Base-by-base conservation (phyloP, 2,888 invertebrate species). In the Dasysyrphus tricinctus region DNA sequence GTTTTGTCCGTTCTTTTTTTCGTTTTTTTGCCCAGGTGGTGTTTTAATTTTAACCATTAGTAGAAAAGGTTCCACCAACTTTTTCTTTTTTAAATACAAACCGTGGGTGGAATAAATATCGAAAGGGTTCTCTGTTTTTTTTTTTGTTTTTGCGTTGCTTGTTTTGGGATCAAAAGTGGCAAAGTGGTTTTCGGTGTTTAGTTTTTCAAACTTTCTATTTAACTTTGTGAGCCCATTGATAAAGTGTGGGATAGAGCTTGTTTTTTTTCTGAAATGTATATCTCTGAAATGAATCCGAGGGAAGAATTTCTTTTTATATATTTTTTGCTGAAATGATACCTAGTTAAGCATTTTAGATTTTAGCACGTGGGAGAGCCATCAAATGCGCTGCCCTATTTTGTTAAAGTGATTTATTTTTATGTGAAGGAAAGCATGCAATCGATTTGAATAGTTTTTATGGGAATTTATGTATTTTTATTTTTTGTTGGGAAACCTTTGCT, bases 101-200 rank as follows among this genome's bases (percentile, higher is more conserved):
- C 7, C 6, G 57, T 61, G 16, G 34, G 63, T 49, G 76, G 34
- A 51, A 65, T 65, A 42, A 34, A 59, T 75, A 77, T 37, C 49
- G 67, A 78, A 78, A 59, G 73, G 77, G 54, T 54, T 67, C 34
- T 3, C 8, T 7, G 9, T 5, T 9, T 12, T 29, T 8, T 24
- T 24, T 29, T 39, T 32, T 57, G 16, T 57, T 44, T 29, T 63
- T 44, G 5, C 32, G n/a, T 63, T 11, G 2, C 5, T 37, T 39
- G 14, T 77, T 67, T 57, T 29, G 16, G 73, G 47, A 67, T 77
- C 81, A 49, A 77, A 42, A 65, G 59, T 47, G 73, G 59, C 59
- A 73, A 78, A 82, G 82, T 78, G 73, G 67, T 78, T 77, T 82
- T 69, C 37, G 57, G 73, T 82, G 77, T 82, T 77, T 65, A 63